Percentiles rank a stretch among this genome's conserved stretches.
These are phyloP conservation scores for Cyphomyrmex costatus DNA, from an alignment of 1,140 invertebrate genomes.

Conservation along the genomic window DNA sequence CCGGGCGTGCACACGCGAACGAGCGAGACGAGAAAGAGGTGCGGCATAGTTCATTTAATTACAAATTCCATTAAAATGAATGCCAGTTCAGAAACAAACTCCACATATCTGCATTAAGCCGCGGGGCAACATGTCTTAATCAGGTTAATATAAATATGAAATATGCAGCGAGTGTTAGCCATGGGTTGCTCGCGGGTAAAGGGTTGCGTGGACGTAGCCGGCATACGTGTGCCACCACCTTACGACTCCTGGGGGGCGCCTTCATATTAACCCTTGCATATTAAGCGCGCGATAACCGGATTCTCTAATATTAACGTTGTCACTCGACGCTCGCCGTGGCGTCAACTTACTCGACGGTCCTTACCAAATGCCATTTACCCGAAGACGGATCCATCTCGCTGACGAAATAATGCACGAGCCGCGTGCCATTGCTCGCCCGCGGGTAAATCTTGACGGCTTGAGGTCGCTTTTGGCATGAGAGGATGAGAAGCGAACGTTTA, in stretches of 20 bases:
- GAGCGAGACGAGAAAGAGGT: slow-evolving; percentile 74
- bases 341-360: slow-evolving; percentile 70
- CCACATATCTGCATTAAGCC: slow-evolving; percentile 87
- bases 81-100: slow-evolving; percentile 87
- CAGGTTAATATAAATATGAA: slow-evolving; percentile 88
- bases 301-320: slow-evolving; percentile 84
- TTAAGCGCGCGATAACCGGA: slow-evolving; percentile 83
- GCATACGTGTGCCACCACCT: slow-evolving; percentile 80
- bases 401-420: slow-evolving; percentile 69
- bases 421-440: slow-evolving; percentile 44
- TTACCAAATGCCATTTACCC: slow-evolving; percentile 73
- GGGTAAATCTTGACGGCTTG: slow-evolving; percentile 57
- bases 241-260: slow-evolving; percentile 84
- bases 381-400: slow-evolving; percentile 75
- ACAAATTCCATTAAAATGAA: slow-evolving; percentile 87
- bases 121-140: slow-evolving; percentile 86
- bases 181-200: slow-evolving; percentile 79
- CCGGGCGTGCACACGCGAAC: slow-evolving; percentile 19
- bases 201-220: slow-evolving; percentile 74
- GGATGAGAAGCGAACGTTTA: background rate
- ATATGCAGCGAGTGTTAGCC: slow-evolving; percentile 85
- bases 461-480: slow-evolving; percentile 6
- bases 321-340: slow-evolving; percentile 70
- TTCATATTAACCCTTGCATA: slow-evolving; percentile 85
- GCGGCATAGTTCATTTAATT: slow-evolving; percentile 85